Conservation (phyloP, 1,140 invertebrate genomes). For the Ceratina australensis region DNA sequence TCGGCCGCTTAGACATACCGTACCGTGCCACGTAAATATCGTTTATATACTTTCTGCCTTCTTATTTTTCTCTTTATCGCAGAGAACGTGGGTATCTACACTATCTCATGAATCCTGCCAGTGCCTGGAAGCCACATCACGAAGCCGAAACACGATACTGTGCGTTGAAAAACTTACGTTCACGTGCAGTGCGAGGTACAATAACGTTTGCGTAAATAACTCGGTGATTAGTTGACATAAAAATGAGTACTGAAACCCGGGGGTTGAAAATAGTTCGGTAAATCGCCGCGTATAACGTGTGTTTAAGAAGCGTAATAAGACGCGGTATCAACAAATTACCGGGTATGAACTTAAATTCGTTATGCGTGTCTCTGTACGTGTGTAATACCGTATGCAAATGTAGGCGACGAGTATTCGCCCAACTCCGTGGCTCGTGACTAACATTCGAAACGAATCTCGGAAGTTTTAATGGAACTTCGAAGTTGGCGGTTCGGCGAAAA, state of each 20-base stretch:
- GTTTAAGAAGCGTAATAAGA: not conserved
- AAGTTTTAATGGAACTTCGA: conserved; percentile 44
- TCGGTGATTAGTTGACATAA: not conserved
- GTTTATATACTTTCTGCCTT: not conserved
- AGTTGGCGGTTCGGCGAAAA: conserved; percentile 18
- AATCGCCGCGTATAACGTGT: not conserved
- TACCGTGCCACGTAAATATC: not conserved
- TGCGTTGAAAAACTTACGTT: not conserved
- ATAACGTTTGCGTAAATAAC: not conserved
- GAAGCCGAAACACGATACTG: not conserved
- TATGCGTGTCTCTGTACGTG: not conserved
- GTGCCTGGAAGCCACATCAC: not conserved
- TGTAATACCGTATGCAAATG: conserved; percentile 37
- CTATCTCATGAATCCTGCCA: not conserved
- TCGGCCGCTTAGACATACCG: conserved; percentile 53
- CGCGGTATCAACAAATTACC: conserved; percentile 8
- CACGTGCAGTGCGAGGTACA: not conserved
- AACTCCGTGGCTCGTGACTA: conserved; percentile 35
- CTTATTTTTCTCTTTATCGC: not conserved
- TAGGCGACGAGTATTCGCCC: conserved; percentile 13
- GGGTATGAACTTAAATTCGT: conserved; percentile 27
- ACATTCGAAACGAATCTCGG: conserved; percentile 37
- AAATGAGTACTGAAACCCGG: not conserved
- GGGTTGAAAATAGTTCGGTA: not conserved
- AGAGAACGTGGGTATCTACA: not conserved